Base-by-base conservation (phyloP, 2,113 vertebrate genomes). In the Taxidea taxus region DNA sequence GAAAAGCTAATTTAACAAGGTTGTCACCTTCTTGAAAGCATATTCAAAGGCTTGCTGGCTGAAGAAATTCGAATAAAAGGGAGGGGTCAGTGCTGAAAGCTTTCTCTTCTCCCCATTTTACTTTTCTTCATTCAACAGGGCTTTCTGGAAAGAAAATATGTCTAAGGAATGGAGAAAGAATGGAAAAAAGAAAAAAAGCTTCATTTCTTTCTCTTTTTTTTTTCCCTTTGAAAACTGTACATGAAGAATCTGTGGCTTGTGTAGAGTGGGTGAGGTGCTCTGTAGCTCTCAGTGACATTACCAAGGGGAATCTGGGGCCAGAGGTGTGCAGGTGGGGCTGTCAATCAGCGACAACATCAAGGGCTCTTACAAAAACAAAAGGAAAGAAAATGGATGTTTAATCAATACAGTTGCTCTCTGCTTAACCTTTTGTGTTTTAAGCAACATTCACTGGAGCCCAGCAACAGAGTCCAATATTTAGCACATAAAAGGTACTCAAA, bases 351-450 rank as follows among this genome's bases (percentile, higher is more conserved):
- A 90, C 95, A 98, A 97, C 78, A 96, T 97, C 94, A 98, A 97
- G 31, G 75, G 58, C 90, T 47, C 96, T 94, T 98, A 89, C 66
- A 94, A 94, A 78, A 39, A 96, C 98, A 97, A 98, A 98, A 97
- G 96, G 88, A 80, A 97, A 96, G 96, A 95, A 98, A 98, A 97
- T 98, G 98, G 98, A 98, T 98, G 98, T 98, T 98, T 98, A 98
- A 87, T 97, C 96, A 98, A 98, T 96, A 97, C 97, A 96, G 96
- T 93, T 98, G 97, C 96, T 98, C 54, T 97, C 94, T 98, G 91
- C 84, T 98, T 98, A 97, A 97, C 88, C 89, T 98, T 98, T 97
- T 97, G 93, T 94, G 97, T 98, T 97, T 98, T 97, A 98, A 97
- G 90, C 96, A 98, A 95, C 91, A 62, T 97, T 95, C 58, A 88